Evolutionary conservation across 1,140 invertebrate species (phyloP).

Genomic region (Caenorhabditis brenneri): DNA sequence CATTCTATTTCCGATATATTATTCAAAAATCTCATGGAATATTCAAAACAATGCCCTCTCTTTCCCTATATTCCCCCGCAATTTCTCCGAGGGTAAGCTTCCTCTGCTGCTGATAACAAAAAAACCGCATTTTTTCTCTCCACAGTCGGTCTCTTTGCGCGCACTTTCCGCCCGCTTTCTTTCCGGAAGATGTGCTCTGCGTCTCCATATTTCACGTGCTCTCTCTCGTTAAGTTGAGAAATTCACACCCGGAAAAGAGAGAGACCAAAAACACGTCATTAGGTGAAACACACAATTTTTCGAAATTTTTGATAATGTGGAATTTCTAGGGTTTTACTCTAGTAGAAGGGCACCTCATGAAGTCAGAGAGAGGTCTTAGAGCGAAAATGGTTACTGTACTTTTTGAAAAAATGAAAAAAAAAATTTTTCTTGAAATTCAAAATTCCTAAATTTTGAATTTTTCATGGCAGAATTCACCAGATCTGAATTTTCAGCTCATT

Average conservation of each 20-base stretch:
- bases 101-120: background rate
- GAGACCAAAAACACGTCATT: background rate
- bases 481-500: no score
- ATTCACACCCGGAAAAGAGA: conserved; percentile 29
- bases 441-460: no score
- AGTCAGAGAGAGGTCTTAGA: background rate
- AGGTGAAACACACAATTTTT: background rate
- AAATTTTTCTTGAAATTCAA: no score
- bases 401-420: no score
- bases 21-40: no score
- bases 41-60: background rate
- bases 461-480: no score
- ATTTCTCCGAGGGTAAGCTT: background rate
- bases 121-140: conserved; percentile 15
- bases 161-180: background rate
- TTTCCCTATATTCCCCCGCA: background rate
- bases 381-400: no score
- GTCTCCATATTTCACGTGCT: background rate
- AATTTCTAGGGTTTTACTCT: no score
- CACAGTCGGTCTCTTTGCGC: background rate
- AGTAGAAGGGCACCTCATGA: background rate
- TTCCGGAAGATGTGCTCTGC: background rate
- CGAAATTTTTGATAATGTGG: background rate
- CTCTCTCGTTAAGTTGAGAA: background rate
- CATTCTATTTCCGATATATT: background rate